Base-by-base conservation (phyloP, 2,113 vertebrate genomes). In the Trichomycterus rosablanca region DNA sequence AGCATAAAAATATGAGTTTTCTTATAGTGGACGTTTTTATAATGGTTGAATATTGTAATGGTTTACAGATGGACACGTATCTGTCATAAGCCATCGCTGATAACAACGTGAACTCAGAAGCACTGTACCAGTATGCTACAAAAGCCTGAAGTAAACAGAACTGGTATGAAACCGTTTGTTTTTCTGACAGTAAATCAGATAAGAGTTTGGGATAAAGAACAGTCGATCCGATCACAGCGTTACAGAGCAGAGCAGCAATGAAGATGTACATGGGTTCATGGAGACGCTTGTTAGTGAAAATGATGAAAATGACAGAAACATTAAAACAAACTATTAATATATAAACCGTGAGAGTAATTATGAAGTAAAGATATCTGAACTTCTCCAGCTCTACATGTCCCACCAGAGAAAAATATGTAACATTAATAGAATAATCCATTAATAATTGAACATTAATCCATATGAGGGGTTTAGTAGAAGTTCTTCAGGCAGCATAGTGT, bases 251-350 rank as follows among this genome's bases (percentile, higher is more conserved):
- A 50, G 48, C 48, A 26, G 24, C 24, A 50, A 50, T 30, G n/a
- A 50, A 50, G n/a, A 50, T 16, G 8, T 50, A 50, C 48, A 50
- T 50, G 12, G 48, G 48, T 24, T 50, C 49, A 51, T 51, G 49
- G 4, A 51, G 49, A 6, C 10, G 4, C 20, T 34, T 30, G 28
- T 52, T 32, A 14, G 16, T 12, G 18, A 12, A 18, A 6, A 52
- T 52, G 12, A 52, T 28, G 23, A 12, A 52, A 19, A 52, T 52
- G 16, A 52, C 19, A 12, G 19, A n/a, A 1, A 10, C 10, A 7
- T 52, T 52, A 52, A 52, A 34, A 1, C 26, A 52, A 18, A 34
- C 6, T 9, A 52, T 52, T 28, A 52, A 18, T 11, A 52, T 11
- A 7, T 32, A 52, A 7, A 52, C 49, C 2, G 12, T 34, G 5